phyloP scores from a whole-genome alignment of 2,113 vertebrate genomes.

The Eurypyga helias region DNA sequence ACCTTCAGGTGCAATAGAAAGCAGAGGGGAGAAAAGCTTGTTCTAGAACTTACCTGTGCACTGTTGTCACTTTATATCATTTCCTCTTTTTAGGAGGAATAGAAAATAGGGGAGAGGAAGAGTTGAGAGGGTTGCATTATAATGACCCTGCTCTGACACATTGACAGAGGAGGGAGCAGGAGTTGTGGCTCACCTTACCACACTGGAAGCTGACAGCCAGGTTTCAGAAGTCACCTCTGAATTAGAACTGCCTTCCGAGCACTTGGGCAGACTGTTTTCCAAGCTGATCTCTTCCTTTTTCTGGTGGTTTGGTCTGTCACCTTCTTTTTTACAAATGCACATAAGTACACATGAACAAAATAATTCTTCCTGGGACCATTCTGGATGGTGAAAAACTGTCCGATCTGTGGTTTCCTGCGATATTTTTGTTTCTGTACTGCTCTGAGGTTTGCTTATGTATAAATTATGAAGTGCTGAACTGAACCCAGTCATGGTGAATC shows the following conservation, averaged over 20 bases:
- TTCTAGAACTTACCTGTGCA: neutral
- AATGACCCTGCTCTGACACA: neutral
- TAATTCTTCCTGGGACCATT: neutral
- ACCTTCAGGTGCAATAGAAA: neutral
- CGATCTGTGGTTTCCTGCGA: neutral
- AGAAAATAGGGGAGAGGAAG: neutral
- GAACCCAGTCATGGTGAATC: neutral
- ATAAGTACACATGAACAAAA: neutral
- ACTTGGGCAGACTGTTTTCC: neutral
- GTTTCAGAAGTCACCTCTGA: neutral
- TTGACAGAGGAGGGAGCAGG: neutral
- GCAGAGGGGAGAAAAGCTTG: neutral
- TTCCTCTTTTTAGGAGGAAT: neutral
- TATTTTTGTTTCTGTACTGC: neutral
- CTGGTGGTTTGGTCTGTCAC: neutral
- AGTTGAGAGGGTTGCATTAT: neutral
- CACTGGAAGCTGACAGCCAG: neutral
- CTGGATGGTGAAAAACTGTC: neutral
- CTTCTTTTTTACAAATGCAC: neutral
- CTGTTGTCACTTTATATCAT: neutral
- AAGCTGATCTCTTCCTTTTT: neutral
- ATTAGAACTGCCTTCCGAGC: neutral
- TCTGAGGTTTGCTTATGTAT: neutral
- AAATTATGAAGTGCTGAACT: neutral
- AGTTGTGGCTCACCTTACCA: neutral